These are phyloP conservation scores for Drosophila athabasca DNA, from an alignment of 1,140 invertebrate genomes.

Conservation along the genomic window DNA sequence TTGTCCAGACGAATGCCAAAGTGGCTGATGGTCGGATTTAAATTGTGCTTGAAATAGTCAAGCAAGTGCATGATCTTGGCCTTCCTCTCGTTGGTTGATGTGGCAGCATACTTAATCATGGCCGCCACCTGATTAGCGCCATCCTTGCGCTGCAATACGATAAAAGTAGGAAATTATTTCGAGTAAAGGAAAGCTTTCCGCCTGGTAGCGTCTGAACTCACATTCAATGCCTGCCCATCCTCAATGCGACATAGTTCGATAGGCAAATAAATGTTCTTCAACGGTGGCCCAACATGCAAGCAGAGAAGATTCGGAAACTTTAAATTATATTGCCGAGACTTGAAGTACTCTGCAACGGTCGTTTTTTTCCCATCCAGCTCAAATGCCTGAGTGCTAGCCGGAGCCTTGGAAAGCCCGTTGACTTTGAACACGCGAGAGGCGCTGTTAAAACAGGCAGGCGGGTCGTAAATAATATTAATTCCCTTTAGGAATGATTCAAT, in stretches of 20 bases:
- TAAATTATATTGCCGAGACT: constrained; percentile 67
- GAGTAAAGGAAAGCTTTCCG: neutral
- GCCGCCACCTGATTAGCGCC: constrained; percentile 85
- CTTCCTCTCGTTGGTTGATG: constrained; percentile 85
- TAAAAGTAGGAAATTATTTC: neutral
- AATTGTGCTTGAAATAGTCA: constrained; percentile 84
- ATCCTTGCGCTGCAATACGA: constrained; percentile 80
- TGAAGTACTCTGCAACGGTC: constrained; percentile 85
- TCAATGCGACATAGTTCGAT: constrained; percentile 87
- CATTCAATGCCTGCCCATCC: constrained; percentile 86
- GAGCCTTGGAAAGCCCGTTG: constrained; percentile 83
- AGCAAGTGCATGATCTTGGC: constrained; percentile 87
- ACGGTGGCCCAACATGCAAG: constrained; percentile 86
- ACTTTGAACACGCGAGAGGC: constrained; percentile 84
- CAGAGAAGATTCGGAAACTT: constrained; percentile 86
- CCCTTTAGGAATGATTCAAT: constrained; percentile 49
- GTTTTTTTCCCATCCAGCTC: constrained; percentile 17
- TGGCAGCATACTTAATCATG: constrained; percentile 89
- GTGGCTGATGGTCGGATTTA: constrained; percentile 84
- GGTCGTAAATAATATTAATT: constrained; percentile 61
- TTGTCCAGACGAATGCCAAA: constrained; percentile 86
- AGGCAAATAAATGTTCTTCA: constrained; percentile 85
- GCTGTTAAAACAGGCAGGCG: constrained; percentile 53
- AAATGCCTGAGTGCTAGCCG: constrained; percentile 82
- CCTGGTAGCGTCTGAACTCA: constrained; percentile 18